These are phyloP conservation scores for Kryptolebias ocellatus DNA, from an alignment of 2,797 vertebrate species.

Conservation along the genomic window DNA sequence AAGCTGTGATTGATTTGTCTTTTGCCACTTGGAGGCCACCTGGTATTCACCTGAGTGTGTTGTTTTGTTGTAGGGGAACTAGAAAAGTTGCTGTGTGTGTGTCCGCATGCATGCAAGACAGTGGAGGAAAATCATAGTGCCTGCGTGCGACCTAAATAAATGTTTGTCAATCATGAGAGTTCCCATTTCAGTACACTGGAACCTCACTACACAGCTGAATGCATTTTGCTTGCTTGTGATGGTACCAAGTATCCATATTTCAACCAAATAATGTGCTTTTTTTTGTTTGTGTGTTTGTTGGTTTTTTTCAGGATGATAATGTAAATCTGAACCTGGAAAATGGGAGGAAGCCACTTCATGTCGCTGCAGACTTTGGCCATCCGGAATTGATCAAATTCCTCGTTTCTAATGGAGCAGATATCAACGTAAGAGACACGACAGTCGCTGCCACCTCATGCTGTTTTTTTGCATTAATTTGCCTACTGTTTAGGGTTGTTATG, in stretches of 20 bases:
- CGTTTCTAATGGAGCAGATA: conserved; percentile 91
- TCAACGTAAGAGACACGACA: conserved; percentile 86
- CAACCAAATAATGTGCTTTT: conserved; percentile 5
- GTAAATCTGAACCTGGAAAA: conserved; percentile 90
- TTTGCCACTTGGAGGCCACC: background rate
- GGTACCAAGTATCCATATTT: background rate
- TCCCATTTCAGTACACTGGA: background rate
- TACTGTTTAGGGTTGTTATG: background rate
- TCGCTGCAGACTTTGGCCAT: conserved; percentile 93
- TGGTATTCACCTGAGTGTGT: conserved; percentile 13
- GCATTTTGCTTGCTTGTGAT: background rate
- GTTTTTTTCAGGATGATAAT: conserved; percentile 85
- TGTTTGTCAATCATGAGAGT: background rate
- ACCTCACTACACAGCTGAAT: background rate
- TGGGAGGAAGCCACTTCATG: conserved; percentile 93
- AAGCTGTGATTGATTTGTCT: background rate
- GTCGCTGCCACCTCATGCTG: background rate
- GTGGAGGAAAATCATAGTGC: background rate
- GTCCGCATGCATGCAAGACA: conserved; percentile 8
- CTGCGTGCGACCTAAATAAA: background rate
- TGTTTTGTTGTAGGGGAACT: background rate
- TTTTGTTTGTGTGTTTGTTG: conserved; percentile 27
- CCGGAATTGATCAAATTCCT: conserved; percentile 89
- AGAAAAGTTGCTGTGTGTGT: too few species aligned
- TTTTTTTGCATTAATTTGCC: conserved; percentile 43